Conservation (phyloP, 2,113 vertebrate genomes). For the Emydura subglobosa region DNA sequence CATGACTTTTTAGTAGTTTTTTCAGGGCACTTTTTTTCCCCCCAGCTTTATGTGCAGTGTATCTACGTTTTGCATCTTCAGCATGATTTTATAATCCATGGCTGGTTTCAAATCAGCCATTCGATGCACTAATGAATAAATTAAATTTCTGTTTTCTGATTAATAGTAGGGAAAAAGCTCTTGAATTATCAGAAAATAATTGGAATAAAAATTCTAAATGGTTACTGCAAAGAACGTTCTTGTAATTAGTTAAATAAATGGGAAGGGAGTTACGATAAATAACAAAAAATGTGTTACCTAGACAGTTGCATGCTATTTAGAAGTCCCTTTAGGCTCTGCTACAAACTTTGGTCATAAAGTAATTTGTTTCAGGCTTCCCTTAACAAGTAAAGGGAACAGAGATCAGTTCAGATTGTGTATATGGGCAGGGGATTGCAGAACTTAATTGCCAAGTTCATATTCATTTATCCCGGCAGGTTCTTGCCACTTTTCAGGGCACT, state of each 20-base stretch:
- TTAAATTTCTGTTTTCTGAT: constrained; percentile 61
- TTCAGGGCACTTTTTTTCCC: rapidly evolving
- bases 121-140: constrained; percentile 56
- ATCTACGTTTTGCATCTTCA: constrained; percentile 53
- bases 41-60: neutral
- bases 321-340: constrained; percentile 53
- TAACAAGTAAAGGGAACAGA: constrained; percentile 29
- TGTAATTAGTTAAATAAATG: constrained; percentile 63
- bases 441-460: neutral
- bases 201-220: constrained; percentile 73
- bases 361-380: constrained; percentile 52
- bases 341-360: constrained; percentile 57
- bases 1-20: rapidly evolving
- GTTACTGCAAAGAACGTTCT: constrained; percentile 61
- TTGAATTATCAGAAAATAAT: constrained; percentile 72
- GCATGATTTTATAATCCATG: constrained; percentile 44
- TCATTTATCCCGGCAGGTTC: rapidly evolving
- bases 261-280: constrained; percentile 64
- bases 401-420: neutral
- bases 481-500: neutral
- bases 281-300: constrained; percentile 72
- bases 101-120: constrained; percentile 43
- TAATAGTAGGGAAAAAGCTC: constrained; percentile 44
- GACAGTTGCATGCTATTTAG: constrained; percentile 71
- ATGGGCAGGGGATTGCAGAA: neutral